These are phyloP conservation scores for Otus scops DNA, from an alignment of 2,797 vertebrate genomes.

Conservation along the genomic window DNA sequence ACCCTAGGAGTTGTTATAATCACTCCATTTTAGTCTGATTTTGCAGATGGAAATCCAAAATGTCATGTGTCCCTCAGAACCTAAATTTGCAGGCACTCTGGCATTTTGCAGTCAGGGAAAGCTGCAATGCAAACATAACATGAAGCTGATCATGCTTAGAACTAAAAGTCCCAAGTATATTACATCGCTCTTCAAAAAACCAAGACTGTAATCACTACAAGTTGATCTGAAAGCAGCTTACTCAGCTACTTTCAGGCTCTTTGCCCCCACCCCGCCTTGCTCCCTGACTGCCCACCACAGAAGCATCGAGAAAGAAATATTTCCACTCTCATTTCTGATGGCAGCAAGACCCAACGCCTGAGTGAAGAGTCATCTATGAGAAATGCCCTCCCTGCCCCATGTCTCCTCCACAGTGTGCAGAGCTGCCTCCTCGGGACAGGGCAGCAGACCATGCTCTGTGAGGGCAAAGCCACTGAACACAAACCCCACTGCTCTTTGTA, in stretches of 20 bases:
- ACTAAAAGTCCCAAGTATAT: neutral
- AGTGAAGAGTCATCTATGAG: neutral
- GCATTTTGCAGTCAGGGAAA: neutral
- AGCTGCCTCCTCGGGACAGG: neutral
- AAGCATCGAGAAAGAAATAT: neutral
- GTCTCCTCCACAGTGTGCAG: neutral
- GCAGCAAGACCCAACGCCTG: neutral
- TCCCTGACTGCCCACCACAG: neutral
- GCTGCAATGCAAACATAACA: neutral
- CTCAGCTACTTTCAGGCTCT: neutral
- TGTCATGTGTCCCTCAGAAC: neutral
- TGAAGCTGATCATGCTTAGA: neutral
- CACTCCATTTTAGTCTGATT: neutral
- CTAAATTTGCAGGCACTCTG: neutral
- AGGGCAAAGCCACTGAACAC: neutral
- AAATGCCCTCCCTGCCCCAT: neutral
- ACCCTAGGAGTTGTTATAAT: neutral
- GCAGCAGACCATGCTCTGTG: neutral
- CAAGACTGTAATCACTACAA: neutral
- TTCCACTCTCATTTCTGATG: neutral
- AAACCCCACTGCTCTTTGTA: neutral
- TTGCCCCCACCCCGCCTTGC: accelerated
- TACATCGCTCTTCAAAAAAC: neutral
- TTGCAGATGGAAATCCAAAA: neutral
- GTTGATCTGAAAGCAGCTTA: neutral